Evolutionary conservation across 2,888 invertebrate species (phyloP).

Genomic region (Baronia brevicornis): DNA sequence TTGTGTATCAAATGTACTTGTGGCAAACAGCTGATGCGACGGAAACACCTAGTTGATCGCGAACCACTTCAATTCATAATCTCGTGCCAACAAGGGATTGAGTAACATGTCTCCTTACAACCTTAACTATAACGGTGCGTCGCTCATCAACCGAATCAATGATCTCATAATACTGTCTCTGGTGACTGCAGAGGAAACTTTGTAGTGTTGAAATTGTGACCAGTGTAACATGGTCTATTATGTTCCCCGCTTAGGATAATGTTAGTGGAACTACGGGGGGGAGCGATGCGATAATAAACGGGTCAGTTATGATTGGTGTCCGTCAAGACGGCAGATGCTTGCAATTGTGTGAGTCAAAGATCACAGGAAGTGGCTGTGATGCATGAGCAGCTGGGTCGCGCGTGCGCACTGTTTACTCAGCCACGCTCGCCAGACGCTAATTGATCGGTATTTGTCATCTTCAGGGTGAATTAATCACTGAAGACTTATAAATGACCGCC

Average conservation of each 20-base stretch:
- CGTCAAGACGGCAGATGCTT: slow-evolving; percentile 60
- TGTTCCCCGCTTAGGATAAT: slow-evolving; percentile 24
- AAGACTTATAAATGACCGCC: slow-evolving; percentile 11
- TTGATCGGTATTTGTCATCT: slow-evolving; percentile 40
- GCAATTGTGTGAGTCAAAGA: slow-evolving; percentile 70
- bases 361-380: slow-evolving; percentile 62
- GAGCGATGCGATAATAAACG: slow-evolving; percentile 35
- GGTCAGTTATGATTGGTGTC: slow-evolving; percentile 30
- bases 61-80: slow-evolving; percentile 72
- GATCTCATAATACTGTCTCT: slow-evolving; percentile 10
- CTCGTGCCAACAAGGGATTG: slow-evolving; percentile 69
- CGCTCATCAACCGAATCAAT: slow-evolving; percentile 13
- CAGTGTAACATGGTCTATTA: slow-evolving; percentile 33
- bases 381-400: slow-evolving; percentile 35
- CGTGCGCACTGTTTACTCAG: slow-evolving; percentile 47
- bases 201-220: slow-evolving; percentile 21
- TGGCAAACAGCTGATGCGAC: slow-evolving; percentile 57
- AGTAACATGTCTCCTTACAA: slow-evolving; percentile 65
- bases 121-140: slow-evolving; percentile 19
- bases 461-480: slow-evolving; percentile 11
- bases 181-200: slow-evolving; percentile 24
- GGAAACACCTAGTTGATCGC: slow-evolving; percentile 71
- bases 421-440: slow-evolving; percentile 30
- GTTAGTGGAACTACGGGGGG: slow-evolving; percentile 31
- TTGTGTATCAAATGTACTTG: slow-evolving; percentile 14